A percentile compares a stretch with the other conserved stretches of the same genome.
Conservation (phyloP, 1,140 invertebrate genomes). For the Schlechtendalia chinensis region DNA sequence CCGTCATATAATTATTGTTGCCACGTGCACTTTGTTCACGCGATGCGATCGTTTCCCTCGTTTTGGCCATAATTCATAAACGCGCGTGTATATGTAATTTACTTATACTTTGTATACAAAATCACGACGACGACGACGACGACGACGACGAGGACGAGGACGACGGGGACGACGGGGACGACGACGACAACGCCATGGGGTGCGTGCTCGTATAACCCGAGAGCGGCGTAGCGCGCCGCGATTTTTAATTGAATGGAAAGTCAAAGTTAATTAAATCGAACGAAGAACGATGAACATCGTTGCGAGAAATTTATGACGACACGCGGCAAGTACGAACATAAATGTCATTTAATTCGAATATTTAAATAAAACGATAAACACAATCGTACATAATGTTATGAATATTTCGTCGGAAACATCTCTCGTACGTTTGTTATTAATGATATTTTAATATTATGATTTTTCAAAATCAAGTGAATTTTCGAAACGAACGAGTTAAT, state of each 20-base stretch:
- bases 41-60: neutral
- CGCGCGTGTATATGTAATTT: neutral
- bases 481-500: too few species aligned
- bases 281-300: neutral
- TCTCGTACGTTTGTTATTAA: too few species aligned
- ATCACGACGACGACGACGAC: neutral
- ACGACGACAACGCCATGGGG: neutral
- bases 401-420: too few species aligned
- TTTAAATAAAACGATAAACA: too few species aligned
- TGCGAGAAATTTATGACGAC: neutral
- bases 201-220: neutral
- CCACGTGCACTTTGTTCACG: neutral
- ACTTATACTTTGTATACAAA: neutral
- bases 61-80: neutral
- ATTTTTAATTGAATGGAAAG: neutral
- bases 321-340: too few species aligned
- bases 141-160: too few species aligned
- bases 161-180: too few species aligned
- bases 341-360: too few species aligned
- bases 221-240: neutral
- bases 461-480: too few species aligned
- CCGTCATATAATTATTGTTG: neutral
- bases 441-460: too few species aligned
- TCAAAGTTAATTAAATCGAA: constrained; percentile 7
- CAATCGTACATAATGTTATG: too few species aligned